Percentiles rank a stretch among this genome's conserved stretches.
Evolutionary conservation across 1,140 invertebrate species (phyloP).

Genomic region (Danaus plexippus): DNA sequence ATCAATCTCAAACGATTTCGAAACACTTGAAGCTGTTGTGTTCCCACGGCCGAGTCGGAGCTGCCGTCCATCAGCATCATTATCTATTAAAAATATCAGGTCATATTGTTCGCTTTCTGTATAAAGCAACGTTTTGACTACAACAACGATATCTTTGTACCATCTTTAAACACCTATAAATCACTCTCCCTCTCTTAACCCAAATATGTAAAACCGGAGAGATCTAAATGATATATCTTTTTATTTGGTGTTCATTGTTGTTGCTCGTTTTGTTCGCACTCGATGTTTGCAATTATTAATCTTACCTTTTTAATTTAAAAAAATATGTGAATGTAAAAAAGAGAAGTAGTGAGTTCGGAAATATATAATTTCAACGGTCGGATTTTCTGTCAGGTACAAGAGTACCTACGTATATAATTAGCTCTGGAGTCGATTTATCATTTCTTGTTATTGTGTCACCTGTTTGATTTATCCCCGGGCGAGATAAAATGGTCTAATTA

Average conservation of each 20-base stretch:
- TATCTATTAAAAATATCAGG: slow-evolving; percentile 70
- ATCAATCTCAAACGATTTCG: slow-evolving; percentile 40
- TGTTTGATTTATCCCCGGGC: no score
- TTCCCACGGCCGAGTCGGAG: slow-evolving; percentile 58
- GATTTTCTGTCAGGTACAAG: no score
- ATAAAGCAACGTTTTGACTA: slow-evolving; percentile 52
- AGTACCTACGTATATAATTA: no score
- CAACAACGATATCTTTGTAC: slow-evolving; percentile 43
- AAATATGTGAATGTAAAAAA: no score
- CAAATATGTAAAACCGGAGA: slow-evolving; percentile 42
- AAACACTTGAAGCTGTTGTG: slow-evolving; percentile 34
- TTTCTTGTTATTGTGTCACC: no score
- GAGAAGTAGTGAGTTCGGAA: no score
- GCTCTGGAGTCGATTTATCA: no score
- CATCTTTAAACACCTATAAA: slow-evolving; percentile 57
- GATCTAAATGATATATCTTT: slow-evolving; percentile 18
- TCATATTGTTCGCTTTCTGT: slow-evolving; percentile 68
- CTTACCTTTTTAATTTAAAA: no score
- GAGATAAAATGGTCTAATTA: slow-evolving; percentile 11
- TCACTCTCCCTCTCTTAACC: slow-evolving; percentile 54
- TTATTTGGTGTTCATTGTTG: slow-evolving; percentile 13
- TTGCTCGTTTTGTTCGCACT: slow-evolving; percentile 3
- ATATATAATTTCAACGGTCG: no score
- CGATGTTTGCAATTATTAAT: neutral
- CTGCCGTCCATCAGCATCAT: slow-evolving; percentile 66